Conservation (phyloP, 2,888 invertebrate species). For the Odiellus spinosus region DNA sequence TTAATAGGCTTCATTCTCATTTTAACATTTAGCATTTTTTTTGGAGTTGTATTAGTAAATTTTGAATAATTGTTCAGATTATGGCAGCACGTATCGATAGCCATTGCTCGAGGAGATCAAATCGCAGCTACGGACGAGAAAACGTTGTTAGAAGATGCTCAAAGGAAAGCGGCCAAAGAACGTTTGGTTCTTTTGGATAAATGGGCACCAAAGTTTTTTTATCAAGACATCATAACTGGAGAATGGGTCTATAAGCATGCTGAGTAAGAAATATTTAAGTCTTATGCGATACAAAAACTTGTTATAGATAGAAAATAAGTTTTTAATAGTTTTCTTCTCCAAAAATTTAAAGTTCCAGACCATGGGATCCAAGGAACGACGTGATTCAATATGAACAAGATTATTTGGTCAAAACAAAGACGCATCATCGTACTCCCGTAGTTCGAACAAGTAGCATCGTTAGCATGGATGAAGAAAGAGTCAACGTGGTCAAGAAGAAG, state of each 20-base stretch:
- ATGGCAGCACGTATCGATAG: constrained; percentile 72
- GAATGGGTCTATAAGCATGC: constrained; percentile 60
- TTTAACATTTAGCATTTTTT: no score
- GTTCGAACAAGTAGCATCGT: constrained; percentile 53
- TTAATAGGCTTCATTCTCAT: no score
- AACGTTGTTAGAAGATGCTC: constrained; percentile 71
- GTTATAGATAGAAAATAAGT: no score
- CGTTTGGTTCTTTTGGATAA: constrained; percentile 45
- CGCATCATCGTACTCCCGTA: constrained; percentile 54
- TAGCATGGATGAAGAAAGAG: constrained; percentile 37
- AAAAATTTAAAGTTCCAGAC: constrained; percentile 46
- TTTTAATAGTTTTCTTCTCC: no score
- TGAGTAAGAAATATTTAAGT: constrained; percentile 39
- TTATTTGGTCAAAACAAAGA: constrained; percentile 60
- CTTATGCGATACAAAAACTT: no score
- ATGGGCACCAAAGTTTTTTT: constrained; percentile 60
- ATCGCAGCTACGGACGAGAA: constrained; percentile 78
- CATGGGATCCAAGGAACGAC: constrained; percentile 73
- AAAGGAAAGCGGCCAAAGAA: constrained; percentile 54
- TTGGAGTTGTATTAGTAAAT: no score
- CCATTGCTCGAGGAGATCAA: constrained; percentile 67
- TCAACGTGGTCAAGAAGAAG: neutral
- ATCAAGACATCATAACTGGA: constrained; percentile 39
- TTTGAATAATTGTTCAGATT: constrained; percentile 36
- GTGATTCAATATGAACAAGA: constrained; percentile 69